phyloP scores from a whole-genome alignment of 2,797 vertebrate species.

The Denticeps clupeoides region DNA sequence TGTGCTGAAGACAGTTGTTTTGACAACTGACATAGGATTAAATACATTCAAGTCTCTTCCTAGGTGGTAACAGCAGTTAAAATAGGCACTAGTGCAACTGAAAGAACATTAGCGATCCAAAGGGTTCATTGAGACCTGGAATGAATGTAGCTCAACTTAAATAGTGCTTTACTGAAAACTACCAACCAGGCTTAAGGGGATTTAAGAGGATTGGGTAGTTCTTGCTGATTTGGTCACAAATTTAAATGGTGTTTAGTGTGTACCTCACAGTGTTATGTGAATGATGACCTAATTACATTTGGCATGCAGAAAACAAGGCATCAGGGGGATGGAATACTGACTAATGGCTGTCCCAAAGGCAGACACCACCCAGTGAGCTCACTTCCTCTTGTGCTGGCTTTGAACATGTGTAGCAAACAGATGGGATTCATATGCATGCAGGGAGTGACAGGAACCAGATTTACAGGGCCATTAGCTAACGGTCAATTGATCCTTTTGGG shows the following conservation, averaged over 20 bases:
- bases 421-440: slow-evolving; percentile 30
- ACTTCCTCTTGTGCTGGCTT: slow-evolving; percentile 16
- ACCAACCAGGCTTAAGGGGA: background rate
- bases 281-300: background rate
- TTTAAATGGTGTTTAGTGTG: background rate
- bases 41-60: background rate
- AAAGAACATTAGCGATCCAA: background rate
- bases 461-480: too few relatives aligned
- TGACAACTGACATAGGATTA: too few relatives aligned
- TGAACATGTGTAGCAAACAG: slow-evolving; percentile 31
- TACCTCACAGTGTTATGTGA: background rate
- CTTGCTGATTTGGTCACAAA: too few relatives aligned
- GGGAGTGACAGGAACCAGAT: too few relatives aligned
- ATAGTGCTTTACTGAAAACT: background rate
- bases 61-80: slow-evolving; percentile 3
- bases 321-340: background rate
- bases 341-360: background rate
- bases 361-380: slow-evolving; percentile 14
- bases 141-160: background rate
- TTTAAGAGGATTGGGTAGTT: too few relatives aligned
- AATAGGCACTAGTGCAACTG: background rate
- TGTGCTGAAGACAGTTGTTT: background rate
- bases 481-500: too few relatives aligned
- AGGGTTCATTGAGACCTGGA: background rate
- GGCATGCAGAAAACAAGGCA: background rate